Conservation (phyloP, 1,140 invertebrate species). For the Cydia splendana region DNA sequence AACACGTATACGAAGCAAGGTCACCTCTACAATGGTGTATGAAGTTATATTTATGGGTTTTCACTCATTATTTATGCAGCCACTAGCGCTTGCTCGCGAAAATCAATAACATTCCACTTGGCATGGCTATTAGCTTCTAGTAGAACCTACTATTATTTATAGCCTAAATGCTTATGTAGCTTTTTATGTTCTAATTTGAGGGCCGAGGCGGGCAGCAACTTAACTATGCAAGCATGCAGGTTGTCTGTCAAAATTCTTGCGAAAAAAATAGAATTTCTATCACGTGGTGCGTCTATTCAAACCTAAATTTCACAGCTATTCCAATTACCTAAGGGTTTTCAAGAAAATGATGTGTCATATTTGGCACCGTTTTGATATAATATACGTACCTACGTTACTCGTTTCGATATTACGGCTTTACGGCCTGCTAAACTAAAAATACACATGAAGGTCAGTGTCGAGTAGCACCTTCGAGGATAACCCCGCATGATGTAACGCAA, state of each 20-base stretch:
- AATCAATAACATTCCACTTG: constrained; percentile 24
- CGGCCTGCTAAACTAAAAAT: not conserved
- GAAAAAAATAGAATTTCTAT: too few relatives aligned
- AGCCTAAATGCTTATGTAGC: not conserved
- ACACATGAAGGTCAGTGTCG: not conserved
- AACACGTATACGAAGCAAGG: constrained; percentile 8
- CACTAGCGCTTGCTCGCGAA: not conserved
- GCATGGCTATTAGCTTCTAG: not conserved
- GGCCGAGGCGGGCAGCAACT: too few relatives aligned
- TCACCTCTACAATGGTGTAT: not conserved
- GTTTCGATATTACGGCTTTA: not conserved
- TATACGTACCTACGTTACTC: not conserved
- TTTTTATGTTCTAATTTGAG: not conserved
- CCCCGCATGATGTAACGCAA: constrained; percentile 6
- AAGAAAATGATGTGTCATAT: too few relatives aligned
- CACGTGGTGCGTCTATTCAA: too few relatives aligned
- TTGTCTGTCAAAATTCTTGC: too few relatives aligned
- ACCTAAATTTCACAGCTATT: too few relatives aligned
- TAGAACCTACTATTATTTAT: not conserved
- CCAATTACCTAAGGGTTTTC: too few relatives aligned
- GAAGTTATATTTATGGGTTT: constrained; percentile 11
- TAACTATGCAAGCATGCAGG: too few relatives aligned
- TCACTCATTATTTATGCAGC: constrained; percentile 25
- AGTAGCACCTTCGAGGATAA: not conserved
- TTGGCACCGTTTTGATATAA: too few relatives aligned